Evolutionary conservation across 1,140 invertebrate species (phyloP), one percentile per base, ranked within the genome.

Genomic region (Magallana angulata): DNA sequence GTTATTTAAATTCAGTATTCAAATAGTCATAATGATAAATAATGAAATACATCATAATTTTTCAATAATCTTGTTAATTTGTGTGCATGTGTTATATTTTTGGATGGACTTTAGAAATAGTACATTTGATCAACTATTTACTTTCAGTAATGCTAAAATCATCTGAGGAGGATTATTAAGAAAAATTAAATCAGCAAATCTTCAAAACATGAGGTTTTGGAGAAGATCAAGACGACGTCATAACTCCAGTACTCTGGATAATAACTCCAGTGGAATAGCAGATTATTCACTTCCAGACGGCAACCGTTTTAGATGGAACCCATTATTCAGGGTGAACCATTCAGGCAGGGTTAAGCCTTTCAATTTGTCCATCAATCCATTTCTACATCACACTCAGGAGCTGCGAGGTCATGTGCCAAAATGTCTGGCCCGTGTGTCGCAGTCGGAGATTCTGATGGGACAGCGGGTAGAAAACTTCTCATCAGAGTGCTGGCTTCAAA

Each of bases 401-500:
- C 36, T 48, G 36, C 36, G 36, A 48, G 36, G 36, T 4, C 64
- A 88, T 87, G 87, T 89, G 18, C 91, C 91, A 76, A 91, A 90
- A 64, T 89, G 89, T 81, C 76, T 91, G 7, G 81, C 82, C 59
- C 82, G 81, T n/a, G 87, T 89, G 7, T 87, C 90, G 30, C 87
- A 87, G 12, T 88, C 88, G 9, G 71, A 89, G 11, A 87, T 91
- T 82, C 82, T 91, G n/a, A 64, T 12, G 57, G 91, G 89, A 18
- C 88, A 85, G 12, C 68, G 85, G 16, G 84, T 88, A 7, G 91
- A 91, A 56, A 89, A 91, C 76, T 91, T 89, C 68, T 91, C 91
- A 36, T 57, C 87, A 48, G 86, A 88, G 14, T 91, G 91, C 71
- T 91, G 91, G 91, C 71, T 91, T 36, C 89, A 91, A 76, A 82